Evolutionary conservation across 2,113 vertebrate species (phyloP), one percentile per base, ranked within the genome.

Genomic region (Uria lomvia): DNA sequence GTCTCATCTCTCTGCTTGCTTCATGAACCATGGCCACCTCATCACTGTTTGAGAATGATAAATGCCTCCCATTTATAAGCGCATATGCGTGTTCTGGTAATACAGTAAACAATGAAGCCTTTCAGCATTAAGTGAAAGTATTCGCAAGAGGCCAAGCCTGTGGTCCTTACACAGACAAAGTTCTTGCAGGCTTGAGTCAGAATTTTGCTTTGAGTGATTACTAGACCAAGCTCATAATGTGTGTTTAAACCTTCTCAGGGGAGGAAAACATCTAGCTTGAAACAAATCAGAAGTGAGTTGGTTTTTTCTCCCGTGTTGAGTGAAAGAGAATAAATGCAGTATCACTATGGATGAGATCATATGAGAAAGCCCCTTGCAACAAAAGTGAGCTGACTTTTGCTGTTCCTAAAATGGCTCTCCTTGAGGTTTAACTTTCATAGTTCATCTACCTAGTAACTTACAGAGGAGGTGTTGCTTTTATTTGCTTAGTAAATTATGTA

Each of bases 71-170:
- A 49, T 96, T 97, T 95, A 56, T 43, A 81, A 89, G 83, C 12
- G 2, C 79, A 91, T 68, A 67, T 90, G 89, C 83, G 56, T 96
- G 94, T 95, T 81, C 83, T 92, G 92, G 72, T 87, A 76, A 75
- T 85, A 88, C 72, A 83, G 90, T 94, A 96, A 96, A 97, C 96
- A 96, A 95, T 94, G 92, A 87, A 92, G 65, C 53, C 96, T 96
- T 97, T 97, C 96, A 96, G 65, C 65, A 40, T 86, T 77, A 96
- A 94, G 80, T 80, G 66, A 74, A 94, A 95, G 90, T 95, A 94
- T 92, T 94, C 65, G 0, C 96, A 84, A 84, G 96, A 59, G 95
- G 66, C 94, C 40, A 77, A 63, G 88, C 68, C 94, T 95, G 88
- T 84, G 91, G 88, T 94, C 94, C 90, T 96, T 34, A 9, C 0